Evolutionary conservation across 2,797 vertebrate species (phyloP).

Genomic region (Rhinoraja longicauda): DNA sequence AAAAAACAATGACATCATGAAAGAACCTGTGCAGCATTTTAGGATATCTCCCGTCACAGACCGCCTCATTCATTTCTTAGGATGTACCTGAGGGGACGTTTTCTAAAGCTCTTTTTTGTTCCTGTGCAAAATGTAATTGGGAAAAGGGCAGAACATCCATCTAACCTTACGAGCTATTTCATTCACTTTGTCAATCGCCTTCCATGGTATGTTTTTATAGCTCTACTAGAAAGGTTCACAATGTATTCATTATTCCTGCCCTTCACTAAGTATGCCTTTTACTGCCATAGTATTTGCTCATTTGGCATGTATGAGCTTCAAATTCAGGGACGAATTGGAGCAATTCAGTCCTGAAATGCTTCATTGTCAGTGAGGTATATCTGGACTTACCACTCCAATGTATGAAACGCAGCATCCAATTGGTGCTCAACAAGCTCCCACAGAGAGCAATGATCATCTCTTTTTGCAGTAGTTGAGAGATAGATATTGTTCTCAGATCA

Average conservation of each 20-base stretch:
- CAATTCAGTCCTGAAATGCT: neutral
- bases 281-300: neutral
- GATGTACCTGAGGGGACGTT: neutral
- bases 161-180: neutral
- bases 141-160: neutral
- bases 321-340: neutral
- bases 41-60: neutral
- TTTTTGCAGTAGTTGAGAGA: neutral
- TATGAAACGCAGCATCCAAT: neutral
- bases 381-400: neutral
- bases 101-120: neutral
- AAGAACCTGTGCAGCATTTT: neutral
- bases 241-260: neutral
- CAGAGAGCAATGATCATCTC: neutral
- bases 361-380: neutral
- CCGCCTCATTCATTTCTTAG: neutral
- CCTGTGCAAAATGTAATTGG: neutral
- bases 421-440: neutral
- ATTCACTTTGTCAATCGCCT: conserved; percentile 23
- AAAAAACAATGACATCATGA: neutral
- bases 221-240: neutral
- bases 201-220: conserved; percentile 7
- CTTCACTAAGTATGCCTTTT: neutral
- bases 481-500: neutral
- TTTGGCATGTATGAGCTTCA: neutral